Percentiles rank a stretch among this genome's conserved stretches.
phyloP scores from a whole-genome alignment of 2,113 vertebrate species.

The Cyprinodon variegatus region DNA sequence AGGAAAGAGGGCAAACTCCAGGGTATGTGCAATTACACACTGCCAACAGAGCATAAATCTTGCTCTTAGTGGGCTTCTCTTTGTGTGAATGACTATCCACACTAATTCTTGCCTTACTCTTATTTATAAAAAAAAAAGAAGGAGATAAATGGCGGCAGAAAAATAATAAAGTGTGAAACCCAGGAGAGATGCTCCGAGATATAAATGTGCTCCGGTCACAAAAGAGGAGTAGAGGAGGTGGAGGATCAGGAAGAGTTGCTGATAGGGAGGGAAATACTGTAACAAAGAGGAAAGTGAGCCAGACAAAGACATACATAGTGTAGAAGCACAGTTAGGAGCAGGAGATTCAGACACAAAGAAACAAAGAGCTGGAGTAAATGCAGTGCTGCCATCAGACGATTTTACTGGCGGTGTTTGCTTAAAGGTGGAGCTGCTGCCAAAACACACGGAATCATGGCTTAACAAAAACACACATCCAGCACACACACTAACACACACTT shows the following conservation, averaged over 20 bases:
- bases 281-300: constrained; percentile 66
- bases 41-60: constrained; percentile 48
- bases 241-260: constrained; percentile 43
- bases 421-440: constrained; percentile 25
- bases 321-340: constrained; percentile 31
- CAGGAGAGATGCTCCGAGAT: constrained; percentile 55
- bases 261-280: constrained; percentile 44
- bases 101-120: constrained; percentile 58
- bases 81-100: constrained; percentile 44
- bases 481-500: constrained; percentile 37
- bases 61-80: constrained; percentile 30
- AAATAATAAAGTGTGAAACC: constrained; percentile 69
- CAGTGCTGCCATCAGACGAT: constrained; percentile 24
- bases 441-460: constrained; percentile 27
- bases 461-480: constrained; percentile 28
- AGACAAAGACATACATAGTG: constrained; percentile 58
- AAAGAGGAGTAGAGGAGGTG: constrained; percentile 42
- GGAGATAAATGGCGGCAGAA: constrained; percentile 32
- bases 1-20: constrained; percentile 49
- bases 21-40: constrained; percentile 59
- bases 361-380: constrained; percentile 56
- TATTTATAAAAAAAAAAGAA: constrained; percentile 54
- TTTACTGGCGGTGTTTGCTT: constrained; percentile 32
- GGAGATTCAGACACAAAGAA: constrained; percentile 68
- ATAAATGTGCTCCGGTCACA: constrained; percentile 59